phyloP scores from a whole-genome alignment of 2,113 vertebrate genomes.

The Calidris pygmaea region DNA sequence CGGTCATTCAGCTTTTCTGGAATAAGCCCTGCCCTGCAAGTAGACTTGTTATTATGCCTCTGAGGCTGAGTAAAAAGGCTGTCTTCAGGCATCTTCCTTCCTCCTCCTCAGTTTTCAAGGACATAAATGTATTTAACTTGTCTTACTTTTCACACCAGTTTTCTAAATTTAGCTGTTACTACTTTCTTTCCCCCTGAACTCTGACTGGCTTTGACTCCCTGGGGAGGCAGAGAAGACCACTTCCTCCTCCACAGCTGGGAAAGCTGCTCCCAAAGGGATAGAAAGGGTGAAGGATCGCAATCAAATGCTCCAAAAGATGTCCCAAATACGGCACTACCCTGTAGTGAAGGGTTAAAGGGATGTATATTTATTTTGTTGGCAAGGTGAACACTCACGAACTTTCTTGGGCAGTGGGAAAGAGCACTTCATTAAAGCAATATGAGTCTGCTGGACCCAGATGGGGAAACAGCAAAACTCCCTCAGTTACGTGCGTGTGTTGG shows the following conservation, averaged over 20 bases:
- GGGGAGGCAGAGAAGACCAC: slow-evolving; percentile 46
- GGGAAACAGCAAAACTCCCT: not conserved
- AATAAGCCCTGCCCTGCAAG: slow-evolving; percentile 5
- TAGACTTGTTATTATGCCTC: slow-evolving; percentile 1
- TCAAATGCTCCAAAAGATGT: slow-evolving; percentile 11
- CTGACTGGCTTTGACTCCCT: slow-evolving; percentile 34
- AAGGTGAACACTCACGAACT: not conserved
- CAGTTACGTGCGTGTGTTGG: accelerated
- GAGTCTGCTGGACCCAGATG: not conserved
- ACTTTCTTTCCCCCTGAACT: slow-evolving; percentile 65
- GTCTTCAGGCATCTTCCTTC: slow-evolving; percentile 35
- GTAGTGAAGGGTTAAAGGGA: slow-evolving; percentile 4
- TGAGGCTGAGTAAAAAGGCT: not conserved
- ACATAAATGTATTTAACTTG: slow-evolving; percentile 25
- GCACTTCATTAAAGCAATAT: not conserved
- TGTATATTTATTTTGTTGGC: not conserved
- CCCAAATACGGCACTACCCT: not conserved
- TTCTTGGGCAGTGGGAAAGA: slow-evolving; percentile 14
- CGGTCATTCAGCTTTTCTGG: slow-evolving; percentile 30
- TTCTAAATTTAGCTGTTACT: slow-evolving; percentile 56
- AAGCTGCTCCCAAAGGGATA: slow-evolving; percentile 50
- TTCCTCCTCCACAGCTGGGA: slow-evolving; percentile 66
- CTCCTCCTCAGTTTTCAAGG: slow-evolving; percentile 27
- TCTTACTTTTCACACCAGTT: slow-evolving; percentile 60
- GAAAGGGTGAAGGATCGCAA: slow-evolving; percentile 41